Conservation (phyloP, 2,797 vertebrate species). For the Erethizon dorsatum region DNA sequence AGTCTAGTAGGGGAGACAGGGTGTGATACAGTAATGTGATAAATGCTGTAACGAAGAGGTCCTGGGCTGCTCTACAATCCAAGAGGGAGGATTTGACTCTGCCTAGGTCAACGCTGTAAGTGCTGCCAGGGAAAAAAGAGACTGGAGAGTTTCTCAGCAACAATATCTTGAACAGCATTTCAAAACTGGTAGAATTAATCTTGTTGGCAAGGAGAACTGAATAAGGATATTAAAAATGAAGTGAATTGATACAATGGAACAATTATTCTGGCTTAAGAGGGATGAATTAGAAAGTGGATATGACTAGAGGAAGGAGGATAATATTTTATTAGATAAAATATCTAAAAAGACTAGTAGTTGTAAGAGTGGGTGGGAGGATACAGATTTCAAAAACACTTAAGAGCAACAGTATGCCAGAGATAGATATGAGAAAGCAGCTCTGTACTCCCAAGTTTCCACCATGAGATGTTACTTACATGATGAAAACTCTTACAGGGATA, state of each 20-base stretch:
- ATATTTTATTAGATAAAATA: neutral
- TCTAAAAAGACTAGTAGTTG: neutral
- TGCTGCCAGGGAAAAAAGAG: neutral
- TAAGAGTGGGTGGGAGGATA: neutral
- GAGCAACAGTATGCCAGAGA: neutral
- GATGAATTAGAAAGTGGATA: neutral
- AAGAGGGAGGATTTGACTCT: neutral
- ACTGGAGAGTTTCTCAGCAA: neutral
- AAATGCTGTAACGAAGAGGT: neutral
- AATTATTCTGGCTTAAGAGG: neutral
- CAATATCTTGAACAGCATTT: neutral
- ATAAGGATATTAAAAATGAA: neutral
- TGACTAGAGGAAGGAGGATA: neutral
- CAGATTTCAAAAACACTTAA: constrained; percentile 15
- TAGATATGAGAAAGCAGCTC: neutral
- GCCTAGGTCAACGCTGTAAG: neutral
- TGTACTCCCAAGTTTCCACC: neutral
- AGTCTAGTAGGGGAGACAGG: neutral
- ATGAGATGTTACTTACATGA: neutral
- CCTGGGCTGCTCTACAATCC: neutral
- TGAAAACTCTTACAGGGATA: neutral
- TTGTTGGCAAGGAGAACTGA: neutral
- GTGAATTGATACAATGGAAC: neutral
- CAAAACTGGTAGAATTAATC: neutral
- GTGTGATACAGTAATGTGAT: neutral